These are phyloP conservation scores for Tamias sibiricus DNA, from an alignment of 2,113 vertebrate genomes.

Conservation along the genomic window DNA sequence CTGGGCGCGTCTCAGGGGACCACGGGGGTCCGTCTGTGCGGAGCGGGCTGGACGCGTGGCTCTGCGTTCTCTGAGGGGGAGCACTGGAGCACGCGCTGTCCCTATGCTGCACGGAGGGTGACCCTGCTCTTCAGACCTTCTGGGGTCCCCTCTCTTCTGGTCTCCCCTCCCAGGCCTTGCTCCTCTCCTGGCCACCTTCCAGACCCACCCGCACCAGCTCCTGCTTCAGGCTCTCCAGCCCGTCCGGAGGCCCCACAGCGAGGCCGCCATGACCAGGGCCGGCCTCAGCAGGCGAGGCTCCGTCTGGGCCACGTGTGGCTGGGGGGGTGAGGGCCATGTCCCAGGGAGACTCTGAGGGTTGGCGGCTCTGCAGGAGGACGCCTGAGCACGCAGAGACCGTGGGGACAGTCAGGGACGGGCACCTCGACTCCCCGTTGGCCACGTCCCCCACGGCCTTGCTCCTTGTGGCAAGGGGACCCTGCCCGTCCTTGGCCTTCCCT, in stretches of 20 bases:
- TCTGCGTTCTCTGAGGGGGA: no score
- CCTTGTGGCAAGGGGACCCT: background rate
- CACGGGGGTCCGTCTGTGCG: no score
- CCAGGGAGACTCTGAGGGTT: background rate
- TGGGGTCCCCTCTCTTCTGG: background rate
- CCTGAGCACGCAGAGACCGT: background rate
- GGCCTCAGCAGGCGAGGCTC: background rate
- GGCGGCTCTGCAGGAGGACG: no score
- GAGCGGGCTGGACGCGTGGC: no score
- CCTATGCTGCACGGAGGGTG: no score
- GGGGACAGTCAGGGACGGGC: background rate
- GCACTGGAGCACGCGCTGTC: no score
- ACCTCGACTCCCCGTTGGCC: no score
- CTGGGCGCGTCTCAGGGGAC: background rate
- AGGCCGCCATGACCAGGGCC: background rate
- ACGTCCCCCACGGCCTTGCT: background rate
- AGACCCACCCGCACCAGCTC: no score
- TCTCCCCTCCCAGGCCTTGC: background rate
- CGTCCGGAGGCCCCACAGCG: background rate
- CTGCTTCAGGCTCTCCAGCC: background rate
- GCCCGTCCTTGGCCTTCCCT: background rate
- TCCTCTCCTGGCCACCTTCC: background rate
- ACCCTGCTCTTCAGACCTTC: no score
- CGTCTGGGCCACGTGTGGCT: accelerated
- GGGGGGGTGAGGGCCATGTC: no score